Evolutionary conservation across 2,888 invertebrate genomes (phyloP).

Genomic region (Ectemnius continuus): DNA sequence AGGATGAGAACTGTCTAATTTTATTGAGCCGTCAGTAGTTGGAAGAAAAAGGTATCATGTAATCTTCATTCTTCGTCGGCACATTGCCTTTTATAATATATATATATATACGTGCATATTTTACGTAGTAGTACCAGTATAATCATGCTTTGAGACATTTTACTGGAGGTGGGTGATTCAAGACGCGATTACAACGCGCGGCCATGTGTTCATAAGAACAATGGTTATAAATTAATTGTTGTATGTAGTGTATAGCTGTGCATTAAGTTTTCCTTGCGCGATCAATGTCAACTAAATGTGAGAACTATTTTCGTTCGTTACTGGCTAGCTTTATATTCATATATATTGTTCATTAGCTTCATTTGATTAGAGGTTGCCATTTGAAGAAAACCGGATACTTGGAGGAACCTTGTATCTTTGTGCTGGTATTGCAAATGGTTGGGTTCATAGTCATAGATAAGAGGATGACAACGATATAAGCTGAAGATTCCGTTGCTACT

Average conservation of each 20-base stretch:
- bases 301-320: conserved; percentile 24
- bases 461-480: background rate
- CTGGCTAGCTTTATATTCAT: conserved; percentile 33
- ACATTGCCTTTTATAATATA: conserved; percentile 7
- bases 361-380: conserved; percentile 27
- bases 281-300: conserved; percentile 30
- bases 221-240: conserved; percentile 8
- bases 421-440: background rate
- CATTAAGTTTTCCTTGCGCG: conserved; percentile 38
- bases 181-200: conserved; percentile 42
- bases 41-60: too few relatives aligned
- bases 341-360: conserved; percentile 21
- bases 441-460: background rate
- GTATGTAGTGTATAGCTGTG: conserved; percentile 35
- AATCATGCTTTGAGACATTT: conserved; percentile 17
- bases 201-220: conserved; percentile 43
- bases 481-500: conserved; percentile 1
- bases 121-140: background rate
- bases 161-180: conserved; percentile 28
- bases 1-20: too few relatives aligned
- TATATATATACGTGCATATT: conserved; percentile 8
- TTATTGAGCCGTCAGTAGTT: too few relatives aligned
- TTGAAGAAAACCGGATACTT: background rate
- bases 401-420: conserved; percentile 12
- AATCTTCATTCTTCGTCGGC: too few relatives aligned